phyloP scores from a whole-genome alignment of 2,888 invertebrate genomes.

The Oscheius onirici region DNA sequence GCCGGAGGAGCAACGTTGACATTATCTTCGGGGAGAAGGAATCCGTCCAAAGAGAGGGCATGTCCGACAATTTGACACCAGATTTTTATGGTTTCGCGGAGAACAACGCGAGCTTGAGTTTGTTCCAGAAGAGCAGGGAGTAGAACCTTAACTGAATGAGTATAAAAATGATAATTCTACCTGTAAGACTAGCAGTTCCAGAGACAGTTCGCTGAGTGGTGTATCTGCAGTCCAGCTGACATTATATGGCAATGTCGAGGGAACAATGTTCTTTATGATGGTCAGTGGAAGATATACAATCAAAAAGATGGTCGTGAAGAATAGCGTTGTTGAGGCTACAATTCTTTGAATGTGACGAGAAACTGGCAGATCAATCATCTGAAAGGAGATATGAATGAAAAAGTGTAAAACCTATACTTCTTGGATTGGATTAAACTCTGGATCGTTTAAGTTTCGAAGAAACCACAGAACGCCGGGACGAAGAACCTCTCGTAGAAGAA shows the following conservation, averaged over 20 bases:
- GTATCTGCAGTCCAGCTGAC: constrained; percentile 79
- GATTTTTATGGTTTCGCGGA: constrained; percentile 83
- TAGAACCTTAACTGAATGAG: constrained; percentile 77
- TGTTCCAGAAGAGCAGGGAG: constrained; percentile 94
- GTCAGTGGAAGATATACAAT: constrained; percentile 95
- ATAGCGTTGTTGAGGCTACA: constrained; percentile 84
- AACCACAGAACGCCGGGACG: constrained; percentile 98
- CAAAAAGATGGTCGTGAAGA: constrained; percentile 92
- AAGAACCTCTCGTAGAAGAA: constrained; percentile 85
- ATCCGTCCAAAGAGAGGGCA: constrained; percentile 64
- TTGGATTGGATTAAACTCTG: constrained; percentile 98
- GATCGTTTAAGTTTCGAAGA: constrained; percentile 94
- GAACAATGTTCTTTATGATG: constrained; percentile 82
- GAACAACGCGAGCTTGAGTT: constrained; percentile 91
- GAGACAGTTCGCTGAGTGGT: constrained; percentile 88
- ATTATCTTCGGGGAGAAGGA: constrained; percentile 30
- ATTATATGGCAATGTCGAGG: constrained; percentile 92
- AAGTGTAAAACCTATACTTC: too few relatives aligned
- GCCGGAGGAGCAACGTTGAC: constrained; percentile 5
- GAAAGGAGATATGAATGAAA: constrained; percentile 5
- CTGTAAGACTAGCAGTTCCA: constrained; percentile 85
- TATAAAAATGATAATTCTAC: constrained; percentile 28
- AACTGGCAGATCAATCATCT: constrained; percentile 97
- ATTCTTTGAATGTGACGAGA: constrained; percentile 88
- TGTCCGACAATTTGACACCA: constrained; percentile 69